These are phyloP conservation scores for Bambusicola thoracicus DNA, from an alignment of 2,113 vertebrate species.

Conservation along the genomic window DNA sequence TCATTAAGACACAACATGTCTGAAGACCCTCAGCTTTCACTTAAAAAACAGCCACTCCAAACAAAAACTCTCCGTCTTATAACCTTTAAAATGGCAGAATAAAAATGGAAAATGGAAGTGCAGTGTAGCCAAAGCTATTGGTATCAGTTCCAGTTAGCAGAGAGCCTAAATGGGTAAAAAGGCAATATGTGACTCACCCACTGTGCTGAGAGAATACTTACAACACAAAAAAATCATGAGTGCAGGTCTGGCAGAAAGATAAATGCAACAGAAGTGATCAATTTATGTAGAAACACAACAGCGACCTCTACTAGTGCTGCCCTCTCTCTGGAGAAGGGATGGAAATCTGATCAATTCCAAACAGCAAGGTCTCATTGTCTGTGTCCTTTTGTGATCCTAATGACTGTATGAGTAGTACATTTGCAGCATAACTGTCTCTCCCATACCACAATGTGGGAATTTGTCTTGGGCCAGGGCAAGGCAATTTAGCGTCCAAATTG, in stretches of 20 bases:
- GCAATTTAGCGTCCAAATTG: neutral
- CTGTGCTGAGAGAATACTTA: neutral
- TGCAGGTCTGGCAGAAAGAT: fast-evolving
- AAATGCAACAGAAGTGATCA: neutral
- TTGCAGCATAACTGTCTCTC: neutral
- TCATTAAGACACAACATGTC: neutral
- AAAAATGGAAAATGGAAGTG: neutral
- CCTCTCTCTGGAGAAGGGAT: neutral
- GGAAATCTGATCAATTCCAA: neutral
- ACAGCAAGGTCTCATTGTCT: neutral
- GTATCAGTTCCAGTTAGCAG: neutral
- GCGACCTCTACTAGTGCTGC: neutral
- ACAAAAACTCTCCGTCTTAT: neutral
- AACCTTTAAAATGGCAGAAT: neutral
- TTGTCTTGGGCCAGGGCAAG: neutral
- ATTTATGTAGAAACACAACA: neutral
- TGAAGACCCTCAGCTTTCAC: neutral
- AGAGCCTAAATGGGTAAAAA: neutral
- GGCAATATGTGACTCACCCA: neutral
- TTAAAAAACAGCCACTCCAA: neutral
- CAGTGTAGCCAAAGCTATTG: neutral
- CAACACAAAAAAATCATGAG: fast-evolving
- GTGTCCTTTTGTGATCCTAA: neutral
- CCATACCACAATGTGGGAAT: fast-evolving
- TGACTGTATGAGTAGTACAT: fast-evolving